Evolutionary conservation across 2,797 vertebrate species (phyloP).

Genomic region (Hapalemur alaotrensis): DNA sequence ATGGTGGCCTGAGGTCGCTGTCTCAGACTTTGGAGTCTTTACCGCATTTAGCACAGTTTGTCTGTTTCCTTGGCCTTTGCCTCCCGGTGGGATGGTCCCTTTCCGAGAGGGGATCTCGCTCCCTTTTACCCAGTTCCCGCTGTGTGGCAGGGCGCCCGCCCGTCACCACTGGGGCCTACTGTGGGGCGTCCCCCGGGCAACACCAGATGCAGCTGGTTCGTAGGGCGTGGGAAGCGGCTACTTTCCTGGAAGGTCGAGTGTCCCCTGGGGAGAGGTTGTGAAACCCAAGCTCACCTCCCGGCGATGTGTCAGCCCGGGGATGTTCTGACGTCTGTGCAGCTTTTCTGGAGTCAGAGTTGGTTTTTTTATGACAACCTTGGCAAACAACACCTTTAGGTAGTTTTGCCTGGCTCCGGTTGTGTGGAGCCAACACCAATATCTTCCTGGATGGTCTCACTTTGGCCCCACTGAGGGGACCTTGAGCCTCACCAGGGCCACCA

Average conservation of each 20-base stretch:
- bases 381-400: background rate
- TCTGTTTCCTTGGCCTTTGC: background rate
- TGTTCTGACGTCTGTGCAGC: background rate
- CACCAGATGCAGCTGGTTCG: fast-evolving
- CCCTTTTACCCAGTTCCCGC: background rate
- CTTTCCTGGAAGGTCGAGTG: background rate
- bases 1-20: fast-evolving
- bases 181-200: background rate
- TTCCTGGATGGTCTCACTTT: background rate
- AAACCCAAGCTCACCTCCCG: background rate
- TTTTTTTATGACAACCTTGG: background rate
- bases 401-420: background rate
- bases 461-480: background rate
- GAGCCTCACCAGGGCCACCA: background rate
- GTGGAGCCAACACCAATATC: background rate
- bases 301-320: background rate
- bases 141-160: too few relatives aligned
- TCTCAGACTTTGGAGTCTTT: background rate
- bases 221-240: fast-evolving
- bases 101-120: fast-evolving
- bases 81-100: fast-evolving
- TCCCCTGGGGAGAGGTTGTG: background rate
- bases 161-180: too few relatives aligned
- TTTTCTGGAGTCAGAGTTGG: background rate
- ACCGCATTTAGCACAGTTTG: background rate